Base-by-base conservation (phyloP, 2,888 invertebrate species). In the Drosophila sordidula region DNA sequence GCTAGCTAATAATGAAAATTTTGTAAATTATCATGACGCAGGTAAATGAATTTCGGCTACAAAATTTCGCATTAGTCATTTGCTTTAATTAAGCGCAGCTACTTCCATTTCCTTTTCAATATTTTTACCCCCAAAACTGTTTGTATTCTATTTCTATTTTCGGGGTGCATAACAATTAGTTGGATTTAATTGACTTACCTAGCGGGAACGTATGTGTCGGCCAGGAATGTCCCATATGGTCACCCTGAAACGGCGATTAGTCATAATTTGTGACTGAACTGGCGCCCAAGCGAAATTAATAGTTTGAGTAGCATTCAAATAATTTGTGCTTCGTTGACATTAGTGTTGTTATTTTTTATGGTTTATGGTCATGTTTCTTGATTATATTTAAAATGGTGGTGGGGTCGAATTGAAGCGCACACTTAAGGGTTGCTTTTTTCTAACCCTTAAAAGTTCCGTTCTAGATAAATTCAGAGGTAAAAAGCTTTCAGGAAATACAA, bases 201-300 rank as follows among this genome's bases (percentile, higher is more conserved):
- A 44, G 42, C 18, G 54, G 8, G 5, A 32, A 29, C 39, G 41
- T 36, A 54, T 46, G 50, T 18, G 64, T 56, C 32, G 39, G 55
- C 22, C 22, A 38, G 49, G 47, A 77, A 77, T 78, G 77, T 78
- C 64, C 63, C 77, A 78, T 77, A 77, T 78, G 77, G 70, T 64
- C 71, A 71, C 61, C 54, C 59, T 68, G 42, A 16, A 58, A 65
- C 62, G 59, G 29, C 62, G 76, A 72, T 76, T 76, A 76, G 76
- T 75, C 75, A 76, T 75, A 75, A 76, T 75, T 76, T 75, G 67
- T 75, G 75, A 59, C 61, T 41, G 45, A 34, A 26, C 25, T 29
- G 8, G 26, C 26, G 18, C 55, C 32, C 1, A 1, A 29, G 18
- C 25, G 6, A 29, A 72, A 52, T 64, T 56, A 52, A 46, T 64